Percentiles rank a stretch among this genome's conserved stretches.
phyloP scores from a whole-genome alignment of 35 echinoderm and acorn worm species.

The Acanthaster planci region DNA sequence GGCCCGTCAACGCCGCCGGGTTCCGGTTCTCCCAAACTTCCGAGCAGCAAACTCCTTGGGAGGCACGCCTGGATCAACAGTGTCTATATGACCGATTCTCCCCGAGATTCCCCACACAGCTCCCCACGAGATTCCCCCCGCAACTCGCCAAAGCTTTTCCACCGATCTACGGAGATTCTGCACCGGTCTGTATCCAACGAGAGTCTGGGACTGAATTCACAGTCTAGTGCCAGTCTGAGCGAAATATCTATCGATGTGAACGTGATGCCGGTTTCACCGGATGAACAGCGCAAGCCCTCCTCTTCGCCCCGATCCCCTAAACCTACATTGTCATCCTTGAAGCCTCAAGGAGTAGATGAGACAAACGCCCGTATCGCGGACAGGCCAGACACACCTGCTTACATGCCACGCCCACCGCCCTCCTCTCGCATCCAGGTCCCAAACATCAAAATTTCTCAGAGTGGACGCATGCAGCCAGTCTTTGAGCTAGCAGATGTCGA shows the following conservation, averaged over 20 bases:
- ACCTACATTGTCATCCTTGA: neutral
- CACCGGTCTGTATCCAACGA: neutral
- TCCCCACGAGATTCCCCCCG: neutral
- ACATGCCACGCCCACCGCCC: neutral
- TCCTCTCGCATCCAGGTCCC: conserved; percentile 10
- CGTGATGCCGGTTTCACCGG: neutral
- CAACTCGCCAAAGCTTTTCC: neutral
- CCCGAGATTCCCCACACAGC: neutral
- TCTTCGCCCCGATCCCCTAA: neutral
- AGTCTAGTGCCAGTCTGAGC: neutral
- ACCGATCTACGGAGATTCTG: neutral
- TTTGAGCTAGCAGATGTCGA: neutral
- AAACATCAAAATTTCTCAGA: conserved; percentile 6
- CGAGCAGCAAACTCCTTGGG: neutral
- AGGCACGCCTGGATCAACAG: neutral
- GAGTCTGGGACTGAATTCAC: neutral
- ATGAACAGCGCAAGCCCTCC: neutral
- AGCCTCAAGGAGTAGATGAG: neutral
- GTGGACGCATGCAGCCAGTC: neutral
- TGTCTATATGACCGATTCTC: conserved; percentile 1
- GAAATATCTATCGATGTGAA: conserved; percentile 2
- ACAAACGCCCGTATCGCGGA: no score
- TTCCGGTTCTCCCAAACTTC: neutral
- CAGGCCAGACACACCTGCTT: neutral
- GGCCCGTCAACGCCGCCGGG: neutral